These are phyloP conservation scores for Babyrousa celebensis DNA, from an alignment of 2,797 vertebrate genomes.

Conservation along the genomic window DNA sequence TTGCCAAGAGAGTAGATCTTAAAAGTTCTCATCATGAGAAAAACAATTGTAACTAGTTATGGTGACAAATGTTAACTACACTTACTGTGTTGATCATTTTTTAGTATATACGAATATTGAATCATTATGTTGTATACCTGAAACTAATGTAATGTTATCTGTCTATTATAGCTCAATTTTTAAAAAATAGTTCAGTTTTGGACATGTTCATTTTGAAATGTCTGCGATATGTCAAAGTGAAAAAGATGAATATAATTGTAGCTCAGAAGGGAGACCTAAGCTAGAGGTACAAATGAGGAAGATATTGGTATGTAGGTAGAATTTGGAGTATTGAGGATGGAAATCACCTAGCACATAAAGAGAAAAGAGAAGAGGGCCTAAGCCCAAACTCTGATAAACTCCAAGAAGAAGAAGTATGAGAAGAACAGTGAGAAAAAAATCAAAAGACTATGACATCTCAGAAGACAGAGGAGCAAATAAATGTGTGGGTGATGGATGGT, in stretches of 20 bases:
- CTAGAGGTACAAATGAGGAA: background rate
- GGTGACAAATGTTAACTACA: background rate
- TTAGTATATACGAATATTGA: background rate
- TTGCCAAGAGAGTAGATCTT: background rate
- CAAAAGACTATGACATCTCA: constrained; percentile 9
- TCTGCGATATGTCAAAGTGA: background rate
- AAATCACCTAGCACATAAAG: background rate
- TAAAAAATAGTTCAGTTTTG: background rate
- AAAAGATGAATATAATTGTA: constrained; percentile 46
- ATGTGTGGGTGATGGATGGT: background rate
- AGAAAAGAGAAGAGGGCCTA: background rate
- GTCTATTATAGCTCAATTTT: background rate
- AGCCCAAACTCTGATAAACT: background rate
- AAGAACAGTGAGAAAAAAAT: constrained; percentile 48
- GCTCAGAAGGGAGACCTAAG: background rate
- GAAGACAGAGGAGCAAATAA: background rate
- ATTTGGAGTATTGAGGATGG: background rate
- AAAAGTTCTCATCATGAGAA: background rate
- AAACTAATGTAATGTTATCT: background rate
- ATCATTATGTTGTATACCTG: background rate
- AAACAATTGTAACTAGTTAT: background rate
- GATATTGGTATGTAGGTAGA: background rate
- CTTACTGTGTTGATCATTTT: background rate
- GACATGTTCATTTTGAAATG: background rate
- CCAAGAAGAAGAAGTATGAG: background rate